Conservation (phyloP, 64 coral and sea anemone species). For the Porites australiensis region DNA sequence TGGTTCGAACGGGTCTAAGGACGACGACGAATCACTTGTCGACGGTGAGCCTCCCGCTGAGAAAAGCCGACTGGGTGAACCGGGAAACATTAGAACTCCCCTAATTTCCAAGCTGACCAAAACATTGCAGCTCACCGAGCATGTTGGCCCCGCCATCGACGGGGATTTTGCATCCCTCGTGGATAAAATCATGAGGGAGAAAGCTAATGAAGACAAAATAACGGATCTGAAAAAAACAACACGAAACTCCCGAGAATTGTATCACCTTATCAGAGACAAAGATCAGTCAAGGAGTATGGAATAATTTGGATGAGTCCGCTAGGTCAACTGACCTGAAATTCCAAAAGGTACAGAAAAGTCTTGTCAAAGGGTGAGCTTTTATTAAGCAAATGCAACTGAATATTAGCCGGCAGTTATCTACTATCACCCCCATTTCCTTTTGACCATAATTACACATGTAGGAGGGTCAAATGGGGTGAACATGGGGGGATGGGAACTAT, state of each 20-base stretch:
- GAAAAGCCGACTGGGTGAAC: not conserved
- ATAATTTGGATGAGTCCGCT: constrained; percentile 11
- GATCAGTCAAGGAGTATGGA: constrained; percentile 16
- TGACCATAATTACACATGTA: too few relatives aligned
- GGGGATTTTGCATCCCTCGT: not conserved
- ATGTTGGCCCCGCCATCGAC: constrained; percentile 6
- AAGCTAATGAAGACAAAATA: not conserved
- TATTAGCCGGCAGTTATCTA: too few relatives aligned
- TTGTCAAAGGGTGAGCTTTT: constrained; percentile 6
- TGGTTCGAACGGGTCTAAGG: constrained; percentile 26
- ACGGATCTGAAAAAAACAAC: constrained; percentile 1
- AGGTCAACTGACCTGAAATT: too few relatives aligned
- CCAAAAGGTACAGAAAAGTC: constrained; percentile 43
- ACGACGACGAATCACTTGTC: constrained; percentile 1
- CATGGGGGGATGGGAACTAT: too few relatives aligned
- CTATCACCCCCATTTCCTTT: too few relatives aligned
- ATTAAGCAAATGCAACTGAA: too few relatives aligned
- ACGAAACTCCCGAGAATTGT: constrained; percentile 29
- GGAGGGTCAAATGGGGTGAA: too few relatives aligned
- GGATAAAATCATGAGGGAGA: constrained; percentile 44
- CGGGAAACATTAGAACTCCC: not conserved
- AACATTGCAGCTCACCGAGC: constrained; percentile 14
- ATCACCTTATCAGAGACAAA: constrained; percentile 29
- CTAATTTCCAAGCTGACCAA: constrained; percentile 26
- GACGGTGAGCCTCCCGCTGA: not conserved